Percentiles rank a stretch among this genome's conserved stretches.
These are phyloP conservation scores for Sebastes minor DNA, from an alignment of 2,797 vertebrate species.

Conservation along the genomic window DNA sequence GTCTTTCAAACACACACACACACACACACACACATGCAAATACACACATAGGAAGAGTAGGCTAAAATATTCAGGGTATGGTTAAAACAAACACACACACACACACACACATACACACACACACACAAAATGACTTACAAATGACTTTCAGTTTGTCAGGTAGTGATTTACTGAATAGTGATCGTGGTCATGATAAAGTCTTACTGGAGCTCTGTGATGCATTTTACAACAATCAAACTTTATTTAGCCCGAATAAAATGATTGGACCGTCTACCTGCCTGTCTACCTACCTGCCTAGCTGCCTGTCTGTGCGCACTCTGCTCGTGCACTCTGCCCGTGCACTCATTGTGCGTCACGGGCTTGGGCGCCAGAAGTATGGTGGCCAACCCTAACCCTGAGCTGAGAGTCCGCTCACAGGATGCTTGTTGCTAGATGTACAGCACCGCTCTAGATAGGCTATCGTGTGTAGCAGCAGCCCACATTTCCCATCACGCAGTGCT, in stretches of 20 bases:
- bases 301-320: too few relatives aligned
- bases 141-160: neutral
- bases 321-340: too few relatives aligned
- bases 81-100: neutral
- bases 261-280: too few relatives aligned
- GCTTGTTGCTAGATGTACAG: too few relatives aligned
- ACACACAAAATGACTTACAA: neutral
- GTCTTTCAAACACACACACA: slow-evolving; percentile 7
- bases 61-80: neutral
- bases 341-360: too few relatives aligned
- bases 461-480: too few relatives aligned
- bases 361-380: too few relatives aligned
- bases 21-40: neutral
- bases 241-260: neutral
- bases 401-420: too few relatives aligned
- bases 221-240: neutral
- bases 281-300: too few relatives aligned
- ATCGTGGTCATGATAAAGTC: neutral
- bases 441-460: too few relatives aligned
- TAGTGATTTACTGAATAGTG: neutral
- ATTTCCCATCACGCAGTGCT: too few relatives aligned
- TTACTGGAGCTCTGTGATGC: neutral
- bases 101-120: neutral
- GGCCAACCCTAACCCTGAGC: too few relatives aligned
- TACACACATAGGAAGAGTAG: neutral